Conservation (phyloP, 2,888 invertebrate species). For the Scaptomyza flava region DNA sequence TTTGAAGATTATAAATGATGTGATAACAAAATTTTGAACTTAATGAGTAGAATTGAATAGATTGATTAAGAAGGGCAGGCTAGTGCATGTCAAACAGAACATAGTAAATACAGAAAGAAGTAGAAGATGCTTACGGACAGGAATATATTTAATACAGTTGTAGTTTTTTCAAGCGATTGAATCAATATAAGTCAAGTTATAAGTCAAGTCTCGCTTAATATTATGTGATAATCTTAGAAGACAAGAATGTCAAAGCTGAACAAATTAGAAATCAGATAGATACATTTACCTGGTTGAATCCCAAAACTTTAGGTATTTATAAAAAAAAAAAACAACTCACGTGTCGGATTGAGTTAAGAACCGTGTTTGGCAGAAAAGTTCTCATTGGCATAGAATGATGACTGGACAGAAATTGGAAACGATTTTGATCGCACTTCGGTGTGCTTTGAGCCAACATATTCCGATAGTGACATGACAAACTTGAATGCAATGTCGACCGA, state of each 20-base stretch:
- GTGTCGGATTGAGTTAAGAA: slow-evolving; percentile 5
- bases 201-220: slow-evolving; percentile 15
- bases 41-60: not conserved
- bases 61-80: not conserved
- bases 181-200: not conserved
- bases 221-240: not conserved
- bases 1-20: not conserved
- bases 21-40: not conserved
- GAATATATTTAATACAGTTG: not conserved
- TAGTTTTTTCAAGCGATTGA: not conserved
- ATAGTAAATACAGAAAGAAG: not conserved
- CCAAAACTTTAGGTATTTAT: slow-evolving; percentile 3
- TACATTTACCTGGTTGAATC: slow-evolving; percentile 3
- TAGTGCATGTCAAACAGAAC: not conserved
- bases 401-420: slow-evolving; percentile 54
- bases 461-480: slow-evolving; percentile 36
- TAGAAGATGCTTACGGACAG: not conserved
- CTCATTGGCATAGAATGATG: slow-evolving; percentile 54
- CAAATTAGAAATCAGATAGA: slow-evolving; percentile 16
- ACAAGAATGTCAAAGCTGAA: slow-evolving; percentile 13
- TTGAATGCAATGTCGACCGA: slow-evolving; percentile 23
- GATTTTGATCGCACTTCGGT: slow-evolving; percentile 14
- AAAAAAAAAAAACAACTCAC: slow-evolving; percentile 4
- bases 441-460: slow-evolving; percentile 4
- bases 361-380: slow-evolving; percentile 25